These are phyloP conservation scores for Clarias gariepinus DNA, from an alignment of 2,113 vertebrate species.

Conservation along the genomic window DNA sequence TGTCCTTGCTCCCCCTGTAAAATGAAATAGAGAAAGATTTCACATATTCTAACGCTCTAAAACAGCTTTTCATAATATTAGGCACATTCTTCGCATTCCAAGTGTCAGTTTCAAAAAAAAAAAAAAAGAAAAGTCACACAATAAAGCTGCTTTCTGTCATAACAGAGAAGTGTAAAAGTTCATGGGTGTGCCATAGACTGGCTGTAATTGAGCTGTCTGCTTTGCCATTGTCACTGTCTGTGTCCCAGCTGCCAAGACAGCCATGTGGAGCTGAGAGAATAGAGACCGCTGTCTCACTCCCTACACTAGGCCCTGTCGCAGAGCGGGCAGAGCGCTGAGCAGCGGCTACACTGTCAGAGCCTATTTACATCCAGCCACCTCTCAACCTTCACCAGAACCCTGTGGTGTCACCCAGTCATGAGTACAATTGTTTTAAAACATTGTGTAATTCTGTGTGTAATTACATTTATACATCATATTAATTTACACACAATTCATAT, in stretches of 20 bases:
- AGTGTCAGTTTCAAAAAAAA: not conserved
- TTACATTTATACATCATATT: not conserved
- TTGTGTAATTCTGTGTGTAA: not conserved
- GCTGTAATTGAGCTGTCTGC: constrained; percentile 45
- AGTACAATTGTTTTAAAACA: not conserved
- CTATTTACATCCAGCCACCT: constrained; percentile 59
- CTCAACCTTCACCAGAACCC: constrained; percentile 51
- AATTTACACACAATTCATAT: too few species aligned
- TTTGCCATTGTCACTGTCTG: constrained; percentile 15
- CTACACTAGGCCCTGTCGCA: constrained; percentile 36
- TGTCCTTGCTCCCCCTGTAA: constrained; percentile 97
- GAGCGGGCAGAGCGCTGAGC: constrained; percentile 44
- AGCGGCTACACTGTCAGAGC: constrained; percentile 57
- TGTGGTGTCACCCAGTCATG: constrained; percentile 56
- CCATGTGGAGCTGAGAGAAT: constrained; percentile 1
- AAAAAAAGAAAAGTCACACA: not conserved
- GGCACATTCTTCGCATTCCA: not conserved
- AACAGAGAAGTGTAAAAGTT: constrained; percentile 20
- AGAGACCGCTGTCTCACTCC: constrained; percentile 37
- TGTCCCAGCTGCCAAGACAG: not conserved
- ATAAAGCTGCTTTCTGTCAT: constrained; percentile 24
- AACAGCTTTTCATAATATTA: not conserved
- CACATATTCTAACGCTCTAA: not conserved
- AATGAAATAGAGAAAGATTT: constrained; percentile 60
- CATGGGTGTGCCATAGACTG: not conserved